A percentile compares a stretch with the other conserved stretches of the same genome.
These are phyloP conservation scores for Anniella stebbinsi DNA, from an alignment of 2,797 vertebrate species.

Conservation along the genomic window DNA sequence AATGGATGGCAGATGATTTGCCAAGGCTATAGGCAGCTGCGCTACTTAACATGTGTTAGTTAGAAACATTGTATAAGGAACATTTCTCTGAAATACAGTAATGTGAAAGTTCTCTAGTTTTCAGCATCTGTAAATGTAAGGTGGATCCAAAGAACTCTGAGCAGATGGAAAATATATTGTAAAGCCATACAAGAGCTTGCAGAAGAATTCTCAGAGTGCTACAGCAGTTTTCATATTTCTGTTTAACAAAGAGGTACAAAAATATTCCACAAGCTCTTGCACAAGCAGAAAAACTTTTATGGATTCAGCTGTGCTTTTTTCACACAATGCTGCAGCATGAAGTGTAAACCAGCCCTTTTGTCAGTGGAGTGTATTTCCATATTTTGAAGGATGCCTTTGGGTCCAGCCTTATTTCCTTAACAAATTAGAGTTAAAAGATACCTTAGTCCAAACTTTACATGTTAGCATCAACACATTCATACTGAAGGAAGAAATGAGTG, in stretches of 20 bases:
- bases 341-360: neutral
- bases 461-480: neutral
- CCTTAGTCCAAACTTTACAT: neutral
- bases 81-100: neutral
- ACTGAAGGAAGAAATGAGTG: neutral
- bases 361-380: neutral
- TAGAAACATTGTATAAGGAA: neutral
- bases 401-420: neutral
- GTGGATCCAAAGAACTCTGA: neutral
- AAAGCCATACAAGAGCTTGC: neutral
- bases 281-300: neutral
- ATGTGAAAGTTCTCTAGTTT: neutral
- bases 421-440: neutral
- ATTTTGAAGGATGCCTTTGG: neutral
- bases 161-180: neutral
- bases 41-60: neutral
- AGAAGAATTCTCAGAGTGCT: neutral
- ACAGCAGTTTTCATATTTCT: neutral
- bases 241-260: too few species aligned
- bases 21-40: neutral
- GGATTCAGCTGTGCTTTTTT: neutral
- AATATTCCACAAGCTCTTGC: neutral
- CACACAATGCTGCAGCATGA: neutral
- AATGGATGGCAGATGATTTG: conserved; percentile 5
- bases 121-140: neutral